These are phyloP conservation scores for Ictalurus furcatus DNA, from an alignment of 2,113 vertebrate species.

Conservation along the genomic window DNA sequence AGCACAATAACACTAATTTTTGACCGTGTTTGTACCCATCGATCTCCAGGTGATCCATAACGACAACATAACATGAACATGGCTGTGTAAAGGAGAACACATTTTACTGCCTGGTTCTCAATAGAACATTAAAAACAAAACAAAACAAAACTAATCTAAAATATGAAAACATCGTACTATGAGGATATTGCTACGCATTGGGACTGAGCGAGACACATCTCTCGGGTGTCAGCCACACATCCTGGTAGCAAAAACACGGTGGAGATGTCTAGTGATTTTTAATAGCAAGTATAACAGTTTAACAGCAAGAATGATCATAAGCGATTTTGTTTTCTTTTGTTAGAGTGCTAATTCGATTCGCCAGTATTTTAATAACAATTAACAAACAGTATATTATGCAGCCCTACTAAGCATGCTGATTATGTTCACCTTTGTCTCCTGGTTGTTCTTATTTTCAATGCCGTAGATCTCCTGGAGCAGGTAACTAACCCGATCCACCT, in stretches of 20 bases:
- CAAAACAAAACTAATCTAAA: too few species aligned
- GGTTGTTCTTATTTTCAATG: slow-evolving; percentile 99
- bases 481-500: slow-evolving; percentile 99
- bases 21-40: too few species aligned
- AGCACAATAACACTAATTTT: too few species aligned
- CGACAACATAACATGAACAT: not conserved
- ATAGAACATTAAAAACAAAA: not conserved
- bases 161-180: too few species aligned
- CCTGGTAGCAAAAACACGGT: too few species aligned
- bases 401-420: not conserved
- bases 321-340: not conserved
- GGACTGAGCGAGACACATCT: too few species aligned
- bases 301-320: not conserved
- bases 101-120: not conserved
- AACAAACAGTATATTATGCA: not conserved
- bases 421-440: slow-evolving; percentile 90
- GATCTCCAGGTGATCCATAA: too few species aligned
- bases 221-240: too few species aligned
- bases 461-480: slow-evolving; percentile 98
- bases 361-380: not conserved
- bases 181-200: too few species aligned
- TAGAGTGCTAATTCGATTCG: not conserved
- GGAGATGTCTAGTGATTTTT: too few species aligned
- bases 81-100: not conserved
- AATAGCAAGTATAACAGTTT: too few species aligned